A percentile compares a stretch with the other conserved stretches of the same genome.
These are phyloP conservation scores for Phortica okadai DNA, from an alignment of 2,888 invertebrate species.

Conservation along the genomic window DNA sequence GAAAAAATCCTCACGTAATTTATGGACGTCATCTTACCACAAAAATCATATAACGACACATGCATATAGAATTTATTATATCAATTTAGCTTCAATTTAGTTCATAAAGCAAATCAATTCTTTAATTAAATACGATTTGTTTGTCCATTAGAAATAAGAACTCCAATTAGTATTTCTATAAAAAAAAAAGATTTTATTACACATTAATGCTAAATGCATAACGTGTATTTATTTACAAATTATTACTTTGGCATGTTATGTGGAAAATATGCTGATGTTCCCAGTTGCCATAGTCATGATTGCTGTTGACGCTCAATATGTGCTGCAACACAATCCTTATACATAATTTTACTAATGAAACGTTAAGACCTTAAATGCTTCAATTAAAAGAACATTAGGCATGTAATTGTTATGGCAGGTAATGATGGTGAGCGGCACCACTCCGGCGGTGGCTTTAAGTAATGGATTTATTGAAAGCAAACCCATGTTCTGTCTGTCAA, in stretches of 20 bases:
- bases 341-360: constrained; percentile 44
- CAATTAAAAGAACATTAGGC: constrained; percentile 60
- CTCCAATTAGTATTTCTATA: too few species aligned
- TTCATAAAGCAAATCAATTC: too few species aligned
- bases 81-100: too few species aligned
- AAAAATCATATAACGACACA: too few species aligned
- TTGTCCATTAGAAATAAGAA: too few species aligned
- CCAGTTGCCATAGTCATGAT: background rate
- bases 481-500: constrained; percentile 30
- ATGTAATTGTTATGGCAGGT: constrained; percentile 2
- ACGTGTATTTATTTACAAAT: background rate
- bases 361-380: constrained; percentile 54
- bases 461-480: background rate
- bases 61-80: too few species aligned
- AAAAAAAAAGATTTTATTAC: too few species aligned
- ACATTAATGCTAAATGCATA: background rate
- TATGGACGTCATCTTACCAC: too few species aligned
- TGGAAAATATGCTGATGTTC: background rate
- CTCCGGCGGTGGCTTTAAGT: background rate
- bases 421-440: background rate
- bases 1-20: too few species aligned
- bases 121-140: too few species aligned
- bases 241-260: background rate
- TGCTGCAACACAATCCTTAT: background rate
- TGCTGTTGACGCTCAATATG: background rate